phyloP scores from a whole-genome alignment of 2,888 invertebrate species.

The Leptinotarsa peninsularis region DNA sequence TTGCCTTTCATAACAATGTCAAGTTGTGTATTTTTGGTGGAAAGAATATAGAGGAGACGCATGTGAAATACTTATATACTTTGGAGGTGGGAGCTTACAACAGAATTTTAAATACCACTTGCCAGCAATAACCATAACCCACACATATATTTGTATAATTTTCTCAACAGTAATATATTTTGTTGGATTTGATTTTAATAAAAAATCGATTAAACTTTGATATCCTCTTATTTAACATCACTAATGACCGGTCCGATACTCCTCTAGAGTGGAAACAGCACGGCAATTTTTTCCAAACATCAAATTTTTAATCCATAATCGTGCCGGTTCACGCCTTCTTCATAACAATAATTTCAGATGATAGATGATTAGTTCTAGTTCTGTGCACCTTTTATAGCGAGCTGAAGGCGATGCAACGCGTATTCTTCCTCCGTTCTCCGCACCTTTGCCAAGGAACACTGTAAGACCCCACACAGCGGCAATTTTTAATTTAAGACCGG shows the following conservation, averaged over 20 bases:
- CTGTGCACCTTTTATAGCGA: constrained; percentile 41
- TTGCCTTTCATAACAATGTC: no score
- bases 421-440: constrained; percentile 44
- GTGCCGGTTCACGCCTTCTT: constrained; percentile 49
- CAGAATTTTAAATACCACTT: neutral
- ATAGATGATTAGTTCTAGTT: constrained; percentile 51
- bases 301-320: constrained; percentile 43
- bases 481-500: constrained; percentile 51
- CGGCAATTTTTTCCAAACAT: constrained; percentile 24
- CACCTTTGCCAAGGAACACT: constrained; percentile 41
- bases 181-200: neutral
- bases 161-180: neutral
- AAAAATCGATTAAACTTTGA: constrained; percentile 6
- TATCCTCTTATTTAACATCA: constrained; percentile 13
- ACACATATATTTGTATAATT: constrained; percentile 1
- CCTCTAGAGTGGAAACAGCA: constrained; percentile 5
- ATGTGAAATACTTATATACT: neutral
- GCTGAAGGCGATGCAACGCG: constrained; percentile 40
- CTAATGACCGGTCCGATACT: constrained; percentile 6
- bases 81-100: neutral
- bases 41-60: neutral
- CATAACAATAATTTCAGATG: constrained; percentile 52
- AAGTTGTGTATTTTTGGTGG: no score
- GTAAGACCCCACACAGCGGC: constrained; percentile 55
- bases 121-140: neutral